Conservation (phyloP, 2,888 invertebrate species). For the Bhutanitis thaidina region DNA sequence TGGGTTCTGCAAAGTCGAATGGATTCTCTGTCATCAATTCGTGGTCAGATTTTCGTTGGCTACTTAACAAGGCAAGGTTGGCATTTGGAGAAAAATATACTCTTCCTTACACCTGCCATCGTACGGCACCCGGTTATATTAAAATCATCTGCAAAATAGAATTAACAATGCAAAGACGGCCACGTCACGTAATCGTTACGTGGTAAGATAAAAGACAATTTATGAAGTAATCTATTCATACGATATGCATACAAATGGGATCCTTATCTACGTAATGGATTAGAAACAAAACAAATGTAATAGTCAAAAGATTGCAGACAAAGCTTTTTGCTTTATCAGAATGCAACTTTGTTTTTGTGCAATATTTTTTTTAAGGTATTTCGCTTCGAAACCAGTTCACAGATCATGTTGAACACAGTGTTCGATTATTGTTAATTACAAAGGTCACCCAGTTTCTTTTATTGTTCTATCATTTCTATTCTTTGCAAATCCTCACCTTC, state of each 20-base stretch:
- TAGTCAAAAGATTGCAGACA: not conserved
- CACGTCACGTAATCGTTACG: not conserved
- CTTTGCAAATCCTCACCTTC: no score
- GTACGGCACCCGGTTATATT: no score
- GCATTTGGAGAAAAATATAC: no score
- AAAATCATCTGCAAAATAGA: no score
- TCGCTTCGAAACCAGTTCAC: conserved; percentile 5
- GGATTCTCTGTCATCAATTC: no score
- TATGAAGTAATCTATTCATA: not conserved
- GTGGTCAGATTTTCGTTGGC: no score
- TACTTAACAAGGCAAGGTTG: no score
- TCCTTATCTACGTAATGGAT: not conserved
- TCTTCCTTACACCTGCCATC: no score
- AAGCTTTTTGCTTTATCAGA: not conserved
- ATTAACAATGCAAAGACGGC: no score
- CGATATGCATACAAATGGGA: not conserved
- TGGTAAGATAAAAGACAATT: not conserved
- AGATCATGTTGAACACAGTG: not conserved
- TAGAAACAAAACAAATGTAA: not conserved
- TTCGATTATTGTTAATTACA: conserved; percentile 2
- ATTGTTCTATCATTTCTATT: not conserved
- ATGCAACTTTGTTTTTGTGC: not conserved
- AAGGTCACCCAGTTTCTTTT: conserved; percentile 11
- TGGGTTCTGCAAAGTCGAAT: no score
- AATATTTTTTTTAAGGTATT: not conserved